A percentile compares a stretch with the other conserved stretches of the same genome.
Conservation (phyloP, 2,888 invertebrate genomes). For the Abrostola tripartita region DNA sequence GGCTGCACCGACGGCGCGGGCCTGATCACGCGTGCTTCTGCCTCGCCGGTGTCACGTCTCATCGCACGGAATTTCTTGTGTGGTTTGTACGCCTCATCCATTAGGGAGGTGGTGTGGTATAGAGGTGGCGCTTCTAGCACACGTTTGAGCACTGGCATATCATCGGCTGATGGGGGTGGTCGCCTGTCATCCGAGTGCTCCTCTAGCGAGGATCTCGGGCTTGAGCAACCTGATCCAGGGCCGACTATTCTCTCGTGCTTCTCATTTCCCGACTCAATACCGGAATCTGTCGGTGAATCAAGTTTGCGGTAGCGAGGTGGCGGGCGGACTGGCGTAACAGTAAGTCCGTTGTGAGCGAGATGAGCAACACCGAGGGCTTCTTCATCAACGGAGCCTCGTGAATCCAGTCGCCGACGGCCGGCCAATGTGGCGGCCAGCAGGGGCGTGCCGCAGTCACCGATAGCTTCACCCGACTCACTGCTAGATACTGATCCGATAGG, state of each 20-base stretch:
- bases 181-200: conserved; percentile 91
- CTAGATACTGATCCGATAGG: conserved; percentile 96
- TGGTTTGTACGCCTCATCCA: conserved; percentile 98
- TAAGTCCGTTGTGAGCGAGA: conserved; percentile 91
- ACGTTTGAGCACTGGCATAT: conserved; percentile 97
- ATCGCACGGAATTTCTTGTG: conserved; percentile 98
- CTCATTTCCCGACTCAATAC: conserved; percentile 97
- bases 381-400: conserved; percentile 92
- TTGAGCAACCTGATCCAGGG: conserved; percentile 93
- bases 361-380: conserved; percentile 92
- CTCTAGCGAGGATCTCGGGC: conserved; percentile 94
- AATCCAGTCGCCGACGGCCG: conserved; percentile 92
- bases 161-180: conserved; percentile 91
- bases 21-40: conserved; percentile 86
- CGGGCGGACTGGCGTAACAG: conserved; percentile 91
- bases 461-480: conserved; percentile 94
- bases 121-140: conserved; percentile 97
- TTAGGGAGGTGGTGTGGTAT: conserved; percentile 96
- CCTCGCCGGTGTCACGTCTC: conserved; percentile 94
- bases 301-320: conserved; percentile 93
- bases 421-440: conserved; percentile 93
- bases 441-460: conserved; percentile 91
- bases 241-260: conserved; percentile 93
- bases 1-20: conserved; percentile 87
- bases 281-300: conserved; percentile 97